These are phyloP conservation scores for Ptyas mucosa DNA, from an alignment of 2,113 vertebrate species.

Conservation along the genomic window DNA sequence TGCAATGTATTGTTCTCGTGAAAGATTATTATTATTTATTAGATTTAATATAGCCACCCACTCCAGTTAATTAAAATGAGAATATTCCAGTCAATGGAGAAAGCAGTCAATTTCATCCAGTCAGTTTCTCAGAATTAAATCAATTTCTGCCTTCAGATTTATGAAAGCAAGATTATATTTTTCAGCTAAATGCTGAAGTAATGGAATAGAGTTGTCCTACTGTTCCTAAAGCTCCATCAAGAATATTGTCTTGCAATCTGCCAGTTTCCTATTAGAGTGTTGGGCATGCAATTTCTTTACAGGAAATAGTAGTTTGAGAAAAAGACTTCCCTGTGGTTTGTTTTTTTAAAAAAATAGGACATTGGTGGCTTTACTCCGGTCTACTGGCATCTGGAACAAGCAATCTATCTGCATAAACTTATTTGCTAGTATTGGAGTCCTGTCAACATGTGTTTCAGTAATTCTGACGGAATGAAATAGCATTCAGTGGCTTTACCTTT, in stretches of 20 bases:
- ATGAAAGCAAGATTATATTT: background rate
- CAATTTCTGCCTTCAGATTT: background rate
- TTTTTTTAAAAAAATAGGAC: background rate
- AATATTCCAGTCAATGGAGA: background rate
- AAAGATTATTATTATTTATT: background rate
- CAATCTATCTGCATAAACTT: background rate
- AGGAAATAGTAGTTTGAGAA: background rate
- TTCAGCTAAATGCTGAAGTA: background rate
- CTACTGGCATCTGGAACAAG: background rate
- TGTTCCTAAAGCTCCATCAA: background rate
- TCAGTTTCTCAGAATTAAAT: background rate
- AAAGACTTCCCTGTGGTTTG: background rate
- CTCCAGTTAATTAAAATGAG: background rate
- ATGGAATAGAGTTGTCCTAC: background rate
- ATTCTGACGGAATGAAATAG: background rate
- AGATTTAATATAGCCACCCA: background rate
- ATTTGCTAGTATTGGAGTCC: background rate
- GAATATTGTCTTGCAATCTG: background rate
- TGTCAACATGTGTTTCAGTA: background rate
- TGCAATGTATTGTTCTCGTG: background rate
- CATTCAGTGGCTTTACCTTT: background rate
- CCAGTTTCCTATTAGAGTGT: background rate
- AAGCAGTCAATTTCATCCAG: background rate
- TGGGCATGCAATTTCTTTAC: background rate
- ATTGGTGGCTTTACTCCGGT: background rate